Conservation (phyloP, 1,140 invertebrate genomes). For the Oryzaephilus surinamensis region DNA sequence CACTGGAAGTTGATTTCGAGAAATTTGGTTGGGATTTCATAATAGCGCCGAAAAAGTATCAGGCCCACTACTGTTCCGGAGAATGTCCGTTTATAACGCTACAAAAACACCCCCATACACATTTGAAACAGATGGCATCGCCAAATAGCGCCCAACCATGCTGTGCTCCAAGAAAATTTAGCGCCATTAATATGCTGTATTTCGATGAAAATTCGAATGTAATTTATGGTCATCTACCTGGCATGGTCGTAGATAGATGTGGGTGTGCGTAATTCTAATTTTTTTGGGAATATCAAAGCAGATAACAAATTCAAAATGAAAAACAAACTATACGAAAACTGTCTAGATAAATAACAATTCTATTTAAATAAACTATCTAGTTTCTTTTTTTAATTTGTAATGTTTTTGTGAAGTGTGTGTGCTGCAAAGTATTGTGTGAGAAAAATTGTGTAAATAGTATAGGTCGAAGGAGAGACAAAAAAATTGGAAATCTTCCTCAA, state of each 20-base stretch:
- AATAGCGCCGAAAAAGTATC: constrained; percentile 89
- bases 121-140: constrained; percentile 68
- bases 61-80: constrained; percentile 93
- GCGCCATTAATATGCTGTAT: constrained; percentile 85
- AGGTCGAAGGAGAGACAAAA: too few species aligned
- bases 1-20: constrained; percentile 89
- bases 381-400: not conserved
- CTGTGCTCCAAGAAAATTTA: constrained; percentile 81
- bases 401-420: too few species aligned
- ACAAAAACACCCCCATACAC: constrained; percentile 87
- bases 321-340: not conserved
- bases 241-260: constrained; percentile 89
- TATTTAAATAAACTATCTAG: not conserved
- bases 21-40: constrained; percentile 98
- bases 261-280: constrained; percentile 78
- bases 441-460: too few species aligned
- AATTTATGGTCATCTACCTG: constrained; percentile 76
- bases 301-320: not conserved
- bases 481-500: too few species aligned
- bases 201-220: constrained; percentile 83
- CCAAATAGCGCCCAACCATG: constrained; percentile 69
- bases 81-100: constrained; percentile 86
- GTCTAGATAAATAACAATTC: not conserved
- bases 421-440: too few species aligned
- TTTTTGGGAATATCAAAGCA: not conserved